Evolutionary conservation across 2,113 vertebrate species (phyloP).

Genomic region (Numida meleagris): DNA sequence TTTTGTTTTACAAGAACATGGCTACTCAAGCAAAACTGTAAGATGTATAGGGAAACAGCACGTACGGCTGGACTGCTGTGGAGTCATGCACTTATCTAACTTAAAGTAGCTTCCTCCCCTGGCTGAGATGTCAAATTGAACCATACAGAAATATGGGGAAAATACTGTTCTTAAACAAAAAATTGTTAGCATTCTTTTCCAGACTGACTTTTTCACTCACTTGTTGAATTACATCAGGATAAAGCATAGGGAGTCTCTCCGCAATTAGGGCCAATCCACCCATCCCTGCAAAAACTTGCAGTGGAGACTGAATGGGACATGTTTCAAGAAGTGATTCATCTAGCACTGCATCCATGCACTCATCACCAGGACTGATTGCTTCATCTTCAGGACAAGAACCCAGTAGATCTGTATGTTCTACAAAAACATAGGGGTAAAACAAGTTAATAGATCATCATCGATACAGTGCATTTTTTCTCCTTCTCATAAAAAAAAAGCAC

Average conservation of each 20-base stretch:
- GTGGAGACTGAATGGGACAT: slow-evolving; percentile 93
- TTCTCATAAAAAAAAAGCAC: not conserved
- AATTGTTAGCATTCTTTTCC: not conserved
- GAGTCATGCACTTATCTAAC: not conserved
- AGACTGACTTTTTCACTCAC: slow-evolving; percentile 73
- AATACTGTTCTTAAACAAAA: not conserved
- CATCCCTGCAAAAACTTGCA: slow-evolving; percentile 99
- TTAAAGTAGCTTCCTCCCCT: not conserved
- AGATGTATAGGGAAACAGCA: not conserved
- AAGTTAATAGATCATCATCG: not conserved
- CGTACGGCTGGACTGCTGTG: fast-evolving
- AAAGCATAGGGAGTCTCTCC: slow-evolving; percentile 96
- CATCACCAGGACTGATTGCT: slow-evolving; percentile 87
- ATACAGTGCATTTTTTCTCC: not conserved
- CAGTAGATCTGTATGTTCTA: slow-evolving; percentile 92
- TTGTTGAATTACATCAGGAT: slow-evolving; percentile 98
- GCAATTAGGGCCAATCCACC: slow-evolving; percentile 97
- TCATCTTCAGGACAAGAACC: slow-evolving; percentile 93
- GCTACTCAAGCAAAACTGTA: not conserved
- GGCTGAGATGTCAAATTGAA: not conserved
- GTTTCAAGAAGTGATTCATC: slow-evolving; percentile 96
- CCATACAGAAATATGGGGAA: not conserved
- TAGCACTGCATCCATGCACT: slow-evolving; percentile 88
- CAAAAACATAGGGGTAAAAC: not conserved
- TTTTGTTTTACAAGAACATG: not conserved